phyloP scores from a whole-genome alignment of 2,888 invertebrate genomes.

The Mermis nigrescens region DNA sequence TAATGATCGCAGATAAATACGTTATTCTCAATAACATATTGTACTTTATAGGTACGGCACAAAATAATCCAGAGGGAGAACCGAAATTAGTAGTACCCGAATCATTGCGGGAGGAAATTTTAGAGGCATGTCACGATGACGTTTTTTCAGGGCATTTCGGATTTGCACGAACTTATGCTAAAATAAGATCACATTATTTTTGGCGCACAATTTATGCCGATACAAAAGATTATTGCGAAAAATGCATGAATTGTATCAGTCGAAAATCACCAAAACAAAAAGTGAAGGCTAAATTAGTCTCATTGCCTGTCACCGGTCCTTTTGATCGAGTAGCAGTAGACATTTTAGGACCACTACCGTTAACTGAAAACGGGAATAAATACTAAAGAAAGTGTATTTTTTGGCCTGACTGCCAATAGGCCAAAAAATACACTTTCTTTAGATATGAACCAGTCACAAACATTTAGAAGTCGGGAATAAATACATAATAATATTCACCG shows the following conservation, averaged over 20 bases:
- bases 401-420: too few relatives aligned
- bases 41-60: neutral
- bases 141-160: neutral
- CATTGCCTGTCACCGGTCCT: neutral
- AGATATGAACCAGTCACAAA: too few relatives aligned
- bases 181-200: neutral
- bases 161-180: neutral
- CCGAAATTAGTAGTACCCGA: neutral
- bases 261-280: neutral
- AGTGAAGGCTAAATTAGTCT: neutral
- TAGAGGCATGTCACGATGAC: too few relatives aligned
- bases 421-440: too few relatives aligned
- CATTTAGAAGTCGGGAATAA: neutral
- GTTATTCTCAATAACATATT: too few relatives aligned
- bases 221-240: neutral
- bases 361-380: neutral
- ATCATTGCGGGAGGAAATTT: neutral
- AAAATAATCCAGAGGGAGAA: too few relatives aligned
- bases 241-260: neutral
- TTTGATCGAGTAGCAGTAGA: slow-evolving; percentile 3
- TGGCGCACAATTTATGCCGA: neutral
- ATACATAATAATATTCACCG: neutral
- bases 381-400: too few relatives aligned
- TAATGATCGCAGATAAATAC: too few relatives aligned
- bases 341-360: neutral